Evolutionary conservation across 2,797 vertebrate species (phyloP).

Genomic region (Lutjanus argentimaculatus): DNA sequence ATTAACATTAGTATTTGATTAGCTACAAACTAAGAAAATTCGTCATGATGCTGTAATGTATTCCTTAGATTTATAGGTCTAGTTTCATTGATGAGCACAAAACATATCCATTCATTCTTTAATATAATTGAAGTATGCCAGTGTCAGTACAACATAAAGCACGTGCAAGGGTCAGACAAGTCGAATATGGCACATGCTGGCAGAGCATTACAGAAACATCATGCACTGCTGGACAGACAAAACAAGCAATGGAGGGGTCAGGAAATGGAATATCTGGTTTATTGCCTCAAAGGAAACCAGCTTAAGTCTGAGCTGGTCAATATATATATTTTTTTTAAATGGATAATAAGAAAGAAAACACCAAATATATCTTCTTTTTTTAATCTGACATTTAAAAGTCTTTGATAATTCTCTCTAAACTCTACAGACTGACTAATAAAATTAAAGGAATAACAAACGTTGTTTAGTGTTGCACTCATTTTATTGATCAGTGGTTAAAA

Average conservation of each 20-base stretch:
- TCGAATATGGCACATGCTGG: constrained; percentile 50
- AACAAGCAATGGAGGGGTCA: constrained; percentile 52
- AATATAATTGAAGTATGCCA: constrained; percentile 28
- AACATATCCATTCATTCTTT: not conserved
- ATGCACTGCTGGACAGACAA: constrained; percentile 62
- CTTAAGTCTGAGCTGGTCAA: not conserved
- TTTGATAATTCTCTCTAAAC: constrained; percentile 1
- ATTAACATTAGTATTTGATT: not conserved
- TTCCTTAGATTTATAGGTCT: not conserved
- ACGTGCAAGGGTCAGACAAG: constrained; percentile 62
- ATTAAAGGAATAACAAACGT: constrained; percentile 72
- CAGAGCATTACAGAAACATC: constrained; percentile 50
- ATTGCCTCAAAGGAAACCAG: constrained; percentile 4
- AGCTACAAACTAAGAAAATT: not conserved
- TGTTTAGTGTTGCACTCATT: constrained; percentile 85
- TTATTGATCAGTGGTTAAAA: constrained; percentile 92
- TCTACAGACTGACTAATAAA: constrained; percentile 1
- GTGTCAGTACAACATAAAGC: constrained; percentile 45
- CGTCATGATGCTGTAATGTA: not conserved
- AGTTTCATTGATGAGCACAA: constrained; percentile 4
- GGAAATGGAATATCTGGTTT: constrained; percentile 34
- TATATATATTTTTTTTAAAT: constrained; percentile 14
- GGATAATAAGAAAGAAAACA: not conserved
- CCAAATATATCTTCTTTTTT: not conserved
- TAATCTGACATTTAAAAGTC: not conserved